Percentiles rank a stretch among this genome's conserved stretches.
Conservation (phyloP, 2,888 invertebrate genomes). For the Hydriomena furcata region DNA sequence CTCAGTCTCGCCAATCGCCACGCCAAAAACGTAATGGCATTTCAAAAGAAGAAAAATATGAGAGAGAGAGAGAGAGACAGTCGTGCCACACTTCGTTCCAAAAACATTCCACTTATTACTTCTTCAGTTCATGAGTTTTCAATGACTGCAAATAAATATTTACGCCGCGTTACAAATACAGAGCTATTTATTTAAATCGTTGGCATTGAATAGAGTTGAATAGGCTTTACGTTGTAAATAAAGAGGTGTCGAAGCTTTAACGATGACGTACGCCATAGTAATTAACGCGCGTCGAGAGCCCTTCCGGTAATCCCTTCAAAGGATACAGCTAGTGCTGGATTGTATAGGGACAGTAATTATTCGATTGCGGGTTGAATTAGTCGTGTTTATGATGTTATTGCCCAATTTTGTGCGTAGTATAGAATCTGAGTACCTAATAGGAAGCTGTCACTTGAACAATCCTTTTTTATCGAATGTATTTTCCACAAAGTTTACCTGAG, state of each 20-base stretch:
- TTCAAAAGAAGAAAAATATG: too few relatives aligned
- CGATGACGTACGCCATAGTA: slow-evolving; percentile 42
- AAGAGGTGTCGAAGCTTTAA: slow-evolving; percentile 23
- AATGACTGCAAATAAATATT: slow-evolving; percentile 3
- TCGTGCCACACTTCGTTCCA: too few relatives aligned
- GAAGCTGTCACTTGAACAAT: too few relatives aligned
- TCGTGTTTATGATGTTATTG: not conserved
- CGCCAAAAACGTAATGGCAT: too few relatives aligned
- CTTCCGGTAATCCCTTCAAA: slow-evolving; percentile 56
- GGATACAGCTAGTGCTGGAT: slow-evolving; percentile 15
- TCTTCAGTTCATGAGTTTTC: not conserved
- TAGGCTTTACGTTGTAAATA: slow-evolving; percentile 27
- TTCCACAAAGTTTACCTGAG: too few relatives aligned
- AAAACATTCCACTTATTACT: not conserved
- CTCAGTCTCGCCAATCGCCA: too few relatives aligned
- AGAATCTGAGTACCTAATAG: too few relatives aligned
- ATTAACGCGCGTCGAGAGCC: slow-evolving; percentile 57
- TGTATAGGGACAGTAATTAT: slow-evolving; percentile 6
- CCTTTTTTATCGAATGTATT: too few relatives aligned
- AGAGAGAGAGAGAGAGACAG: too few relatives aligned
- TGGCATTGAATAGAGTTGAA: slow-evolving; percentile 10
- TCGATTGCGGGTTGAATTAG: not conserved
- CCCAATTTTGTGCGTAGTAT: too few relatives aligned
- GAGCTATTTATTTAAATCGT: slow-evolving; percentile 18
- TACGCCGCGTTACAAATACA: slow-evolving; percentile 1